phyloP scores from a whole-genome alignment of 2,113 vertebrate species.

The Sitta europaea region DNA sequence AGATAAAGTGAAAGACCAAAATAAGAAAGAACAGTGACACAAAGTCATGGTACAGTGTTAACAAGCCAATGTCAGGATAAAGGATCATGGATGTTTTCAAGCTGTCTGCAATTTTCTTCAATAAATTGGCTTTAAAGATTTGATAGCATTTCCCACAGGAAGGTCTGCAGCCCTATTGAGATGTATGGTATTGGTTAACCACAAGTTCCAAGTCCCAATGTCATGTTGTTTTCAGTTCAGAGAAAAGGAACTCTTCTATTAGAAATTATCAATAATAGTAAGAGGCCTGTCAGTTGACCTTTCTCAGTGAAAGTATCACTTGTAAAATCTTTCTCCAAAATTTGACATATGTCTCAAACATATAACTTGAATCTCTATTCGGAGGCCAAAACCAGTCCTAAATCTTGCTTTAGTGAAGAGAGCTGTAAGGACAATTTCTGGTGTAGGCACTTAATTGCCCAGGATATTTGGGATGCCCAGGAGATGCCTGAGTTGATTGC shows the following conservation, averaged over 20 bases:
- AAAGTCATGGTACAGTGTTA: not conserved
- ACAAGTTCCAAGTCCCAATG: not conserved
- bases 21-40: not conserved
- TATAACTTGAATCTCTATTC: not conserved
- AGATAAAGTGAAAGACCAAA: not conserved
- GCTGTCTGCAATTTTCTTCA: conserved; percentile 12
- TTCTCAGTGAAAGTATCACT: not conserved
- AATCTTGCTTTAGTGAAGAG: not conserved
- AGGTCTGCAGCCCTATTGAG: not conserved
- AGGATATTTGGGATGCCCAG: not conserved
- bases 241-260: not conserved
- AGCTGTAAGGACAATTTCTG: not conserved
- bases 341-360: not conserved
- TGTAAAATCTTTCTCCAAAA: not conserved
- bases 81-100: conserved; percentile 37
- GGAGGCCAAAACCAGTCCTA: not conserved
- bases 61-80: conserved; percentile 6
- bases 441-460: not conserved
- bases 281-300: not conserved
- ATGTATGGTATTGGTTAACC: not conserved
- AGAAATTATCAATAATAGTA: not conserved
- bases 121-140: conserved; percentile 19
- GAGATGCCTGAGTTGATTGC: not conserved
- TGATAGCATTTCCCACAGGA: not conserved
- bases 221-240: not conserved